Evolutionary conservation across 1,140 invertebrate species (phyloP).

Genomic region (Nephila pilipes): DNA sequence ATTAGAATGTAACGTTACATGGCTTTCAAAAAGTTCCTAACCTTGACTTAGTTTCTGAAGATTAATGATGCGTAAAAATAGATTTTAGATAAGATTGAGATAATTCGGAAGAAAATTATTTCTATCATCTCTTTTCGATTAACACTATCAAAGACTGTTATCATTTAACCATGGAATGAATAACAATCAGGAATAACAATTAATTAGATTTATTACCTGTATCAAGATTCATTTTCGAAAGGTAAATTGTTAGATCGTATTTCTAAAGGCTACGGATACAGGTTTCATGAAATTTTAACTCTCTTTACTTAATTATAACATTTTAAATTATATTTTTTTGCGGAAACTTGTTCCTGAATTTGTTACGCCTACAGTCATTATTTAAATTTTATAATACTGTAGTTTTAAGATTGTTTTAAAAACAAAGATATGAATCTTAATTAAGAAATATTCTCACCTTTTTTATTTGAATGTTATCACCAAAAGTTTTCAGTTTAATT

Average conservation of each 20-base stretch:
- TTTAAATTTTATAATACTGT: too few species aligned
- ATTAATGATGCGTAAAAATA: constrained; percentile 22
- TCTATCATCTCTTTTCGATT: neutral
- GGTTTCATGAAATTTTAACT: neutral
- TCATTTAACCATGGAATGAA: constrained; percentile 1
- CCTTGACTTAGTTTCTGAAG: constrained; percentile 4
- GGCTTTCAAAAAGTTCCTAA: neutral
- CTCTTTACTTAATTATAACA: too few species aligned
- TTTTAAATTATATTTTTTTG: too few species aligned
- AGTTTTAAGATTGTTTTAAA: too few species aligned
- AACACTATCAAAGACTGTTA: neutral
- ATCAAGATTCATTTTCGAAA: neutral
- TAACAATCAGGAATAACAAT: neutral
- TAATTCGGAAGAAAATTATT: constrained; percentile 28
- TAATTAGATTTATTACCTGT: neutral
- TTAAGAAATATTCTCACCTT: too few species aligned
- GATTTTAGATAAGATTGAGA: constrained; percentile 2
- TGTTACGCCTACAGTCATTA: too few species aligned
- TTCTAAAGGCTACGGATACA: neutral
- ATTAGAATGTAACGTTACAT: neutral
- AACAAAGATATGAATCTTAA: too few species aligned
- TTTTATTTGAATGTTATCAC: too few species aligned
- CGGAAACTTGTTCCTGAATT: too few species aligned
- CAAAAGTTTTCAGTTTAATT: too few species aligned
- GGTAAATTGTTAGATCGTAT: neutral